These are phyloP conservation scores for Teleogryllus oceanicus DNA, from an alignment of 2,888 invertebrate species.

Conservation along the genomic window DNA sequence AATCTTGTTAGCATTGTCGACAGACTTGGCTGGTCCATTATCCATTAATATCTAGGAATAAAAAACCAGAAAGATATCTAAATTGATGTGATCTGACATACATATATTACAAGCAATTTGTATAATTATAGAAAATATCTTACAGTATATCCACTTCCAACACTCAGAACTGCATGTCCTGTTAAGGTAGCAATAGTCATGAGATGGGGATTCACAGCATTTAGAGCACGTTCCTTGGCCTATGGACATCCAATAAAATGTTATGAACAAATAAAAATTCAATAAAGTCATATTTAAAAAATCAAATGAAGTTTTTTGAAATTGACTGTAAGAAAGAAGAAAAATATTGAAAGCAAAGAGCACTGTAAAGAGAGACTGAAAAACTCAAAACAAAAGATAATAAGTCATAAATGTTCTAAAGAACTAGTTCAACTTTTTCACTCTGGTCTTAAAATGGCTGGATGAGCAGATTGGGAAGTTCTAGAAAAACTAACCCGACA, in stretches of 20 bases:
- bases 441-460: no score
- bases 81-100: not conserved
- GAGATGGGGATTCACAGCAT: constrained; percentile 73
- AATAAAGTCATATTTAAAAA: not conserved
- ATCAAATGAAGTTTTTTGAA: not conserved
- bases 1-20: constrained; percentile 56
- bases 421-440: not conserved
- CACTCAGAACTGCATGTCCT: constrained; percentile 72
- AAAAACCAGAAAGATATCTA: not conserved
- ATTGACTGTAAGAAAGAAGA: not conserved
- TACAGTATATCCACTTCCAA: constrained; percentile 70
- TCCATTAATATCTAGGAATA: constrained; percentile 58
- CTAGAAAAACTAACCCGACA: constrained; percentile 58
- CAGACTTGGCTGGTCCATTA: constrained; percentile 66
- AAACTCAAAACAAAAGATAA: not conserved
- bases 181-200: constrained; percentile 90
- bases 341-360: not conserved
- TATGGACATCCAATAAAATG: constrained; percentile 41
- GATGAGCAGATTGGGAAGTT: no score
- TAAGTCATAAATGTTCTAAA: not conserved
- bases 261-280: constrained; percentile 28
- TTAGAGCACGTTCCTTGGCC: constrained; percentile 66
- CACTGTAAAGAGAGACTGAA: not conserved
- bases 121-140: constrained; percentile 41
- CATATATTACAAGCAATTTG: not conserved